phyloP scores from a whole-genome alignment of 1,140 invertebrate genomes.

The Pseudomyrmex gracilis region DNA sequence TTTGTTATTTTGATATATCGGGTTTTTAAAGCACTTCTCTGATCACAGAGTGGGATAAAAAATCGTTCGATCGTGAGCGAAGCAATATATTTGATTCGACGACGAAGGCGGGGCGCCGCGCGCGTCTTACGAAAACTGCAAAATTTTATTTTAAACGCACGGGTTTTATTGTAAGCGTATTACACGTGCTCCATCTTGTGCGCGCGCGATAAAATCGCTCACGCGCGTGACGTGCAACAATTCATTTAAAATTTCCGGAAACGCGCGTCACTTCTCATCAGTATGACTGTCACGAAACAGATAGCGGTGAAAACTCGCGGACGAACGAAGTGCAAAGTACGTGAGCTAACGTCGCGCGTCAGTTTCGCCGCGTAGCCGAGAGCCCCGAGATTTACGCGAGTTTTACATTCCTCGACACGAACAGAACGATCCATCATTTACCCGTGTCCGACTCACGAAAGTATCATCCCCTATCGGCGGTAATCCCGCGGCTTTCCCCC shows the following conservation, averaged over 20 bases:
- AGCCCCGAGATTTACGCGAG: slow-evolving; percentile 80
- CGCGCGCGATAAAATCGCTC: neutral
- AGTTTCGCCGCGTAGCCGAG: slow-evolving; percentile 37
- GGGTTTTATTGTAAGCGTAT: too few relatives aligned
- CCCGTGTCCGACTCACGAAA: slow-evolving; percentile 79
- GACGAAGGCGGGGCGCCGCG: neutral
- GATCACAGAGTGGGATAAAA: neutral
- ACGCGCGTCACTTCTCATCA: slow-evolving; percentile 46
- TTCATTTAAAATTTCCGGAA: slow-evolving; percentile 15
- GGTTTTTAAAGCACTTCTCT: neutral
- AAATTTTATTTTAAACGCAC: neutral
- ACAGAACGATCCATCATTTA: slow-evolving; percentile 83
- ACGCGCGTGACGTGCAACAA: neutral
- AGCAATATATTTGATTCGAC: slow-evolving; percentile 2
- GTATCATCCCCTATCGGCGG: slow-evolving; percentile 76
- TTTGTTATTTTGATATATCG: slow-evolving; percentile 7
- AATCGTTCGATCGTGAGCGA: neutral
- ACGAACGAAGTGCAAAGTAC: slow-evolving; percentile 71
- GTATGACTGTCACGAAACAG: slow-evolving; percentile 53
- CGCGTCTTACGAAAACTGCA: neutral
- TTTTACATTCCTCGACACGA: slow-evolving; percentile 78
- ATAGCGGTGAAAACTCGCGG: slow-evolving; percentile 48
- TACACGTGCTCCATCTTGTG: neutral
- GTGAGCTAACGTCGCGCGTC: slow-evolving; percentile 48
- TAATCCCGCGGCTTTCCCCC: slow-evolving; percentile 77